These are phyloP conservation scores for Lytechinus variegatus DNA, from an alignment of 35 echinoderm and acorn worm genomes.

Conservation along the genomic window DNA sequence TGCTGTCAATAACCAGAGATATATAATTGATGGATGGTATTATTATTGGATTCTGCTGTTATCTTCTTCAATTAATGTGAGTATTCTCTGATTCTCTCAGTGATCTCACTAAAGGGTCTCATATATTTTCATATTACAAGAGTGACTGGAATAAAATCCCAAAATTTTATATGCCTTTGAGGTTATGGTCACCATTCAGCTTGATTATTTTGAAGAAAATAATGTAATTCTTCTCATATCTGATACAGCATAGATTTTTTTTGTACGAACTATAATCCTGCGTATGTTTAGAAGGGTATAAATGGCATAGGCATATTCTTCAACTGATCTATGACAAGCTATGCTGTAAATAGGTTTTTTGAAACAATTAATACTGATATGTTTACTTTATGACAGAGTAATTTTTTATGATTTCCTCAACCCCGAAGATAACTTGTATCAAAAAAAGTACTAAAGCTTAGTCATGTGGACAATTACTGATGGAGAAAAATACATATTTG, in stretches of 20 bases:
- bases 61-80: neutral
- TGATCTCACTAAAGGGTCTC: neutral
- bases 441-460: too few relatives aligned
- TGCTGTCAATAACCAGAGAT: constrained; percentile 11
- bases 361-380: too few relatives aligned
- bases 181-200: neutral
- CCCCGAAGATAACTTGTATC: too few relatives aligned
- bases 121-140: neutral
- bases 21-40: neutral
- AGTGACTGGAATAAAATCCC: neutral
- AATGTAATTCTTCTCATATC: too few relatives aligned
- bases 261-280: neutral
- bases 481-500: neutral
- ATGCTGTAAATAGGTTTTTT: too few relatives aligned
- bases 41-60: neutral
- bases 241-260: neutral
- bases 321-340: neutral
- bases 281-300: neutral
- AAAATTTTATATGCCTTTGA: neutral
- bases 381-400: too few relatives aligned
- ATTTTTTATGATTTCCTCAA: too few relatives aligned
- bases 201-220: neutral
- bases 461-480: neutral
- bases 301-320: neutral
- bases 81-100: neutral